Conservation (phyloP, 2,797 vertebrate genomes). For the Gambusia yucatana region DNA sequence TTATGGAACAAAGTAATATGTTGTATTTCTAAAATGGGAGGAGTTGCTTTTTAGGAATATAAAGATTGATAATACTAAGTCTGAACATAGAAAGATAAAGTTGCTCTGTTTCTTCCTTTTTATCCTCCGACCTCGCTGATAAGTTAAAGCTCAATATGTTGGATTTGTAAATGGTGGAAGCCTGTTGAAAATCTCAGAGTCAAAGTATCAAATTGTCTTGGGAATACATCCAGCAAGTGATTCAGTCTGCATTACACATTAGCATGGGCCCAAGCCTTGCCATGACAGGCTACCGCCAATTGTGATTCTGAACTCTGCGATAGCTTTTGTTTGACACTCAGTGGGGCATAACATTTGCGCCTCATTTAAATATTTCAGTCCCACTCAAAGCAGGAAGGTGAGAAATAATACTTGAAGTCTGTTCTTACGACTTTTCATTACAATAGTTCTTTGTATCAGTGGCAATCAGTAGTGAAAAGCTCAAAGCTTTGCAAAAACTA, state of each 20-base stretch:
- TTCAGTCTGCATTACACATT: too few species aligned
- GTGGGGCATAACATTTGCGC: background rate
- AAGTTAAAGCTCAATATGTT: background rate
- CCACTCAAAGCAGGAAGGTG: background rate
- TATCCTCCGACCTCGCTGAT: background rate
- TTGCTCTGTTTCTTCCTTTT: background rate
- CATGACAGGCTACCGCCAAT: too few species aligned
- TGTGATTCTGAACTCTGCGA: background rate
- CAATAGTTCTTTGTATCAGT: background rate
- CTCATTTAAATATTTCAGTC: background rate
- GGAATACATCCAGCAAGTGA: background rate
- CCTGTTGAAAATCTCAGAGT: background rate
- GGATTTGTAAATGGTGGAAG: background rate
- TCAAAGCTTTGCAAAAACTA: background rate
- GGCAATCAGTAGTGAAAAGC: background rate
- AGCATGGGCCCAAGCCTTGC: too few species aligned
- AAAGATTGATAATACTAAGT: background rate
- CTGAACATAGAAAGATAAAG: background rate
- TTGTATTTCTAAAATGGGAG: too few species aligned
- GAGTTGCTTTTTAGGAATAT: too few species aligned
- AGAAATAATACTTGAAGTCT: background rate
- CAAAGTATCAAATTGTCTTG: background rate
- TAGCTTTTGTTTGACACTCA: background rate
- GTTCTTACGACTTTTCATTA: background rate
- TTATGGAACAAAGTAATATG: too few species aligned